Evolutionary conservation across 2,888 invertebrate species (phyloP).

Genomic region (Drosophila robusta): DNA sequence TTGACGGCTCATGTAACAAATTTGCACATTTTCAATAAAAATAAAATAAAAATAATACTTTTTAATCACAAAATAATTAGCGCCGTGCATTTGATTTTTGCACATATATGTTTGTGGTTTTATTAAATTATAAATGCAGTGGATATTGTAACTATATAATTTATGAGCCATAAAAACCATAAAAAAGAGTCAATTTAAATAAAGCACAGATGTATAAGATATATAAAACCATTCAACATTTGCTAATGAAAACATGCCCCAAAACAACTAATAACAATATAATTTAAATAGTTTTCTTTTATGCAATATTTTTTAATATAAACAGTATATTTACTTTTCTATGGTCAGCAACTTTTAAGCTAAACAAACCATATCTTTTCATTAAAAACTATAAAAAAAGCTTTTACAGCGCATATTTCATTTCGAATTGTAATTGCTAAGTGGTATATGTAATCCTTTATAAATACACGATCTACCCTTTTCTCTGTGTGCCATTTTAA

Average conservation of each 20-base stretch:
- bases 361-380: neutral
- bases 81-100: slow-evolving; percentile 19
- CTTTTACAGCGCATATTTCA: neutral
- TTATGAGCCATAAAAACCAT: neutral
- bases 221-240: too few relatives aligned
- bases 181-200: neutral
- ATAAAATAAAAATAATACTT: slow-evolving; percentile 10
- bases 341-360: neutral
- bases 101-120: too few relatives aligned
- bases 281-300: too few relatives aligned
- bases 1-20: slow-evolving; percentile 40
- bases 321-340: too few relatives aligned
- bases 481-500: slow-evolving; percentile 9
- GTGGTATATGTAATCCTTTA: neutral
- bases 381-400: neutral
- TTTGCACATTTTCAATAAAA: slow-evolving; percentile 23
- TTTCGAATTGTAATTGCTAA: neutral
- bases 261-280: too few relatives aligned
- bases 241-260: too few relatives aligned
- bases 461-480: neutral
- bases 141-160: neutral
- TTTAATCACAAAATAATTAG: slow-evolving; percentile 29
- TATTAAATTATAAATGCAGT: neutral
- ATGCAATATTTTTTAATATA: too few relatives aligned
- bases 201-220: too few relatives aligned